Percentiles rank a stretch among this genome's conserved stretches.
Evolutionary conservation across 2,797 vertebrate genomes (phyloP).

Genomic region (Pipistrellus kuhlii): DNA sequence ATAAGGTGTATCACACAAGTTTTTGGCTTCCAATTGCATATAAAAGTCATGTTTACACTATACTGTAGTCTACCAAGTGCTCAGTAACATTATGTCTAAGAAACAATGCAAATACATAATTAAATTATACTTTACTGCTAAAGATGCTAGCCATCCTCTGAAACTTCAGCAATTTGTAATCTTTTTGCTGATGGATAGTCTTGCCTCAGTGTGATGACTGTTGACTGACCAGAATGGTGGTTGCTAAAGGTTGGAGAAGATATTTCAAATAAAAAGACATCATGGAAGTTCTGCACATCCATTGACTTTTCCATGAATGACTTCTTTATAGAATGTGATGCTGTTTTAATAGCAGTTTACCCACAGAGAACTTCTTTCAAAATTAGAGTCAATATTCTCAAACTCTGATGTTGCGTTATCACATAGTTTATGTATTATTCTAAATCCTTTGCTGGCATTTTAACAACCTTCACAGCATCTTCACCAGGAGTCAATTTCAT

Average conservation of each 20-base stretch:
- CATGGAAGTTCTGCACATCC: neutral
- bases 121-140: neutral
- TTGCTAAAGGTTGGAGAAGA: neutral
- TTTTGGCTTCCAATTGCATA: too few species aligned
- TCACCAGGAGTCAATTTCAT: neutral
- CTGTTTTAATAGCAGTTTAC: neutral
- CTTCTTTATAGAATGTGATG: neutral
- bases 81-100: neutral
- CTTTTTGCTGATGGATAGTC: neutral
- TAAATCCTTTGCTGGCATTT: neutral
- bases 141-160: neutral
- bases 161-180: neutral
- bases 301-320: neutral
- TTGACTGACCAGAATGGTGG: neutral
- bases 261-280: neutral
- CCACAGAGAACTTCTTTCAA: neutral
- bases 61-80: neutral
- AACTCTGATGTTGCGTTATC: neutral
- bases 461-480: neutral
- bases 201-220: neutral
- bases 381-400: neutral
- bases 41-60: neutral
- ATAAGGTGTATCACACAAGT: neutral
- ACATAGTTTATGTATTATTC: neutral
- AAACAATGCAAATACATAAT: neutral